These are phyloP conservation scores for Macrosoma leucophasiata DNA, from an alignment of 2,888 invertebrate species.

Conservation along the genomic window DNA sequence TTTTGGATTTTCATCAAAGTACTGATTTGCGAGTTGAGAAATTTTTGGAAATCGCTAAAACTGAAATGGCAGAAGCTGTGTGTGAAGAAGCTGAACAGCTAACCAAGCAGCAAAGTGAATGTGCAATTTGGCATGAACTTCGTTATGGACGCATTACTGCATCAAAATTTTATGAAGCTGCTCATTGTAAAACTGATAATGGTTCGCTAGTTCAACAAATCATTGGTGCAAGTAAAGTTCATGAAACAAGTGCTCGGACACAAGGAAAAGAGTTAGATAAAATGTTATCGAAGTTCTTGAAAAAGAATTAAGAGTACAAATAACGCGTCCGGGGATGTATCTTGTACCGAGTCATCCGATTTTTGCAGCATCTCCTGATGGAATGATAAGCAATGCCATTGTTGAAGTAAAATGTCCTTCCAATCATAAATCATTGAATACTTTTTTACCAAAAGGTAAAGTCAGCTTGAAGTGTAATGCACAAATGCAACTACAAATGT, in stretches of 20 bases:
- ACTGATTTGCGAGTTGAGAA: too few species aligned
- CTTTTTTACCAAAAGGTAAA: conserved; percentile 5
- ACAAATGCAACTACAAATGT: conserved; percentile 15
- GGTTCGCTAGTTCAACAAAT: conserved; percentile 18
- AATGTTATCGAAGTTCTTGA: too few species aligned
- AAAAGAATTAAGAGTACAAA: conserved; percentile 9
- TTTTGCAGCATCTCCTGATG: conserved; percentile 19
- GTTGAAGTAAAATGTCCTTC: conserved; percentile 18
- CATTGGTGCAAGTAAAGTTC: conserved; percentile 16
- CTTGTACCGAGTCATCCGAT: conserved; percentile 10
- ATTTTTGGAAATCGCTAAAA: too few species aligned
- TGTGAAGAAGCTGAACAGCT: conserved; percentile 13
- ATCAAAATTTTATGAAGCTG: conserved; percentile 25
- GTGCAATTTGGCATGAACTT: conserved; percentile 21
- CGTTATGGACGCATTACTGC: conserved; percentile 26
- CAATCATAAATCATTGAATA: conserved; percentile 12
- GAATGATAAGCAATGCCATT: conserved; percentile 11
- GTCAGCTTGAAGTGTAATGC: conserved; percentile 12
- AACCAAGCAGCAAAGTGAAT: conserved; percentile 14
- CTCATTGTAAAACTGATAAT: conserved; percentile 20
- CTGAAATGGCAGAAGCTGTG: neutral
- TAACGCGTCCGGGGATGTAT: conserved; percentile 11
- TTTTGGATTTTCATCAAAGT: too few species aligned
- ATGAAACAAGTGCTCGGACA: conserved; percentile 11
- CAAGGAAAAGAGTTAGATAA: conserved; percentile 12